Conservation (phyloP, 2,888 invertebrate genomes). For the Esperia sulphurella region DNA sequence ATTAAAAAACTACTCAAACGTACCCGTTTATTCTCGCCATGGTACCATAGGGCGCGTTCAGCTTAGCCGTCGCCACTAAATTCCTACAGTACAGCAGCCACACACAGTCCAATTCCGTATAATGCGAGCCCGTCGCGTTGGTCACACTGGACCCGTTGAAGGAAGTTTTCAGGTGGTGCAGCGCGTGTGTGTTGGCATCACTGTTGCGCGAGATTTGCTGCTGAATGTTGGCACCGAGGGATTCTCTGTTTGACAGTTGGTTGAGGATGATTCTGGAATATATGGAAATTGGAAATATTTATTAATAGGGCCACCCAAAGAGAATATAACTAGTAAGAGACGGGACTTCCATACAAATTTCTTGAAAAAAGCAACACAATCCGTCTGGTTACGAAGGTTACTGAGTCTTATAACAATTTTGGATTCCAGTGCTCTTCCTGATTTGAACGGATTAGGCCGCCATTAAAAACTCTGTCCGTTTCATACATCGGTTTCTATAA, state of each 20-base stretch:
- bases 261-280: slow-evolving; percentile 49
- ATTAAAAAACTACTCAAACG: slow-evolving; percentile 17
- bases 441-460: too few species aligned
- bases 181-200: slow-evolving; percentile 55
- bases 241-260: slow-evolving; percentile 49
- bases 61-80: slow-evolving; percentile 70
- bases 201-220: slow-evolving; percentile 55
- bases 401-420: too few species aligned
- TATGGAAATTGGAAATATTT: too few species aligned
- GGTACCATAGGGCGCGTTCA: slow-evolving; percentile 75
- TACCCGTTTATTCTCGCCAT: slow-evolving; percentile 82
- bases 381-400: too few species aligned
- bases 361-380: too few species aligned
- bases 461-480: too few species aligned
- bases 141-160: slow-evolving; percentile 40
- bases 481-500: too few species aligned
- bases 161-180: slow-evolving; percentile 55
- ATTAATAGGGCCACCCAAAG: too few species aligned
- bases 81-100: slow-evolving; percentile 80
- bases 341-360: too few species aligned
- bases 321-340: too few species aligned
- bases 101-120: slow-evolving; percentile 76
- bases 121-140: slow-evolving; percentile 25
- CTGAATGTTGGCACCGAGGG: slow-evolving; percentile 35
- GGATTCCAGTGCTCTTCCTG: too few species aligned